Conservation (phyloP, 2,113 vertebrate genomes). For the Chamaetylas fuelleborni region DNA sequence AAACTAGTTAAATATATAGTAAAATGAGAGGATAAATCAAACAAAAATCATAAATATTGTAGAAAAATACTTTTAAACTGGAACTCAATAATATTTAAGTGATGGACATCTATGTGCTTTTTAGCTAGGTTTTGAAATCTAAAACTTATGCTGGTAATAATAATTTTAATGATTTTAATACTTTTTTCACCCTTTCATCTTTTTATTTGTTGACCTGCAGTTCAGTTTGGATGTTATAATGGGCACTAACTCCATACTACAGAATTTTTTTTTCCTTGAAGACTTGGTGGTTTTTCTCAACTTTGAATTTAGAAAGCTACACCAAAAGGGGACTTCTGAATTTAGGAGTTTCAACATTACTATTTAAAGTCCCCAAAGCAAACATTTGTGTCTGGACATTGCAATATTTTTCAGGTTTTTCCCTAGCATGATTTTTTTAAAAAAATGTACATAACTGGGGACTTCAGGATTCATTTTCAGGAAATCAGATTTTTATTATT, state of each 20-base stretch:
- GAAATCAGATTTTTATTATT: not conserved
- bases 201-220: slow-evolving; percentile 15
- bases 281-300: not conserved
- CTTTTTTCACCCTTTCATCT: not conserved
- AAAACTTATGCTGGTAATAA: not conserved
- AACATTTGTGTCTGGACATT: not conserved
- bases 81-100: not conserved
- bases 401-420: not conserved
- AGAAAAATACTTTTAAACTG: not conserved
- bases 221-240: not conserved
- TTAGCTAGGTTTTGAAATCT: not conserved
- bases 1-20: not conserved
- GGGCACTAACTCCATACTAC: not conserved
- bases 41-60: not conserved
- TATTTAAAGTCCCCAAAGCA: not conserved
- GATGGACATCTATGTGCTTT: not conserved
- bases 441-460: not conserved
- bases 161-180: slow-evolving; percentile 28
- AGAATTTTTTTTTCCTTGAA: not conserved
- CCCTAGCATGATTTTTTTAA: not conserved
- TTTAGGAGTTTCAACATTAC: not conserved
- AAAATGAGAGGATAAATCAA: not conserved
- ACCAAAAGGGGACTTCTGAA: not conserved
- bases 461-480: not conserved
- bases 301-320: slow-evolving; percentile 15